Base-by-base conservation (phyloP, 2,888 invertebrate genomes). In the Tetragnatha montana region DNA sequence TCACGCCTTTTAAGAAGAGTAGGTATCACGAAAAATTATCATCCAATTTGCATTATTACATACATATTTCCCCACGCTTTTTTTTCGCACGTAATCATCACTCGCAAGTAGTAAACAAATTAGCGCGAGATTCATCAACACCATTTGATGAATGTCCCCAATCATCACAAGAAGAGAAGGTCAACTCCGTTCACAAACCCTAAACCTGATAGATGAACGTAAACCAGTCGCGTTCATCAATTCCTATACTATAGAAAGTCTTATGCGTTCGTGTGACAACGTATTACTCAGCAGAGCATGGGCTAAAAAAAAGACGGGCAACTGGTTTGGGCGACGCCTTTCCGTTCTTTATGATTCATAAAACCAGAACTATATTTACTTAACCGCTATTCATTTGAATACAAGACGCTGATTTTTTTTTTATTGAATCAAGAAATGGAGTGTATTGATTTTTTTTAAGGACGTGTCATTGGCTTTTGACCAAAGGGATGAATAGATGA, bases 341-440 rank as follows among this genome's bases (percentile, higher is more conserved):
- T 19, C 17, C 73, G 73, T 22, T 73, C 73, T 19, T 73, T 73
- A 73, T 22, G 22, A 73, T 73, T 19, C 19, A 73, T 22, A 60
- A 60, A 60, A 60, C 60, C 10, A 10, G 60, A 60, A 60, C 17
- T 60, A 35, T 60, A 60, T 60, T 12, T 17, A 60, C 12, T 10
- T 60, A 35, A 35, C 2, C 35, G 35, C 35, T 35, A 35, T 35
- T 35, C 35, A 35, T 35, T 35, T 35, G 35, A 35, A 2, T 35
- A 35, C 35, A 35, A 35, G 35, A 35, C 35, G 35, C 35, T 35
- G 35, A 35, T 35, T 35, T 35, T 35, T 35, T 35, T 35, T 35
- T 35, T 35, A 35, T 35, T 2, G 35, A 35, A 35, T 35, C 35
- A 35, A 35, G 35, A 35, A 35, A 35, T 35, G 35, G 35, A 35